Conservation (phyloP, 2,888 invertebrate genomes). For the Masnerella sp. region DNA sequence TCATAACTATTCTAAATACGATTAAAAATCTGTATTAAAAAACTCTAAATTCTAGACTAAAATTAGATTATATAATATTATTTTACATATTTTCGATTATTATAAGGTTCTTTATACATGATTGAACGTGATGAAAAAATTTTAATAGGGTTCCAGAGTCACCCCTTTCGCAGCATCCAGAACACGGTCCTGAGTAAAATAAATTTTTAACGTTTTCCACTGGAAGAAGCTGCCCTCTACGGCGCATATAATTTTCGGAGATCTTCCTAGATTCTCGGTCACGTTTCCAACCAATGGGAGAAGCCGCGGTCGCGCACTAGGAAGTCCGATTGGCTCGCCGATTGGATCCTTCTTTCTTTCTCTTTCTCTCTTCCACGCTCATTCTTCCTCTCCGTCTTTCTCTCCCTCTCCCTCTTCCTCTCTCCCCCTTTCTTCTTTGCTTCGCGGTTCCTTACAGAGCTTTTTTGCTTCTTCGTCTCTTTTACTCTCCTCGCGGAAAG, state of each 20-base stretch:
- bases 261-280: constrained; percentile 63
- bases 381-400: constrained; percentile 10
- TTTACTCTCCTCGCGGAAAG: too few species aligned
- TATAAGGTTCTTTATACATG: too few species aligned
- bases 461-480: too few species aligned
- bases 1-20: too few species aligned
- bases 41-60: too few species aligned
- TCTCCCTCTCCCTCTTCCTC: constrained; percentile 5
- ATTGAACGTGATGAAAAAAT: too few species aligned
- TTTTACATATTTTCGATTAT: too few species aligned
- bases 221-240: constrained; percentile 68
- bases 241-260: constrained; percentile 72
- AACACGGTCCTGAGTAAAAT: constrained; percentile 53
- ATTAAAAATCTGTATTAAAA: too few species aligned
- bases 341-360: constrained; percentile 30
- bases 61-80: too few species aligned
- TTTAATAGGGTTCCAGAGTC: too few species aligned
- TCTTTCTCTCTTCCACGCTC: neutral
- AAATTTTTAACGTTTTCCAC: constrained; percentile 59
- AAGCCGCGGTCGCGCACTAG: constrained; percentile 45
- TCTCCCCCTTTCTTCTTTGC: constrained; percentile 24
- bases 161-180: neutral
- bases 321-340: constrained; percentile 51
- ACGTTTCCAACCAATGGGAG: constrained; percentile 46
- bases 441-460: too few species aligned